phyloP scores from a whole-genome alignment of 1,140 invertebrate species.

The Thrips palmi region DNA sequence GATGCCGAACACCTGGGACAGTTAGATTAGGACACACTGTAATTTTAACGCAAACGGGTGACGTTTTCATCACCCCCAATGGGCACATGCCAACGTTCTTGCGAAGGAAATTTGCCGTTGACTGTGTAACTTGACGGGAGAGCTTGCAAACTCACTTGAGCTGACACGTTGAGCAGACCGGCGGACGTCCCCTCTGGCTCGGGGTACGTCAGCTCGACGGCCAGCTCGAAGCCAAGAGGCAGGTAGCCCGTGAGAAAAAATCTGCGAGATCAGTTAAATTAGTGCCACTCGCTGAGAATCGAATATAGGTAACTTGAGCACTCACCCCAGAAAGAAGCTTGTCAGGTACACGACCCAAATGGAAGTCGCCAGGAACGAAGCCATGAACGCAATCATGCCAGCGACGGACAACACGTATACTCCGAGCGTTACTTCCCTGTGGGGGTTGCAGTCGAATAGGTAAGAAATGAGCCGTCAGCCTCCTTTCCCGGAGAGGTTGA shows the following conservation, averaged over 20 bases:
- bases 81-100: too few species aligned
- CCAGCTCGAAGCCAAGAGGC: constrained; percentile 88
- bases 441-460: too few species aligned
- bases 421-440: constrained; percentile 68
- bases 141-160: too few species aligned
- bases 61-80: too few species aligned
- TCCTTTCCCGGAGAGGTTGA: constrained; percentile 12
- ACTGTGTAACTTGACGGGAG: too few species aligned
- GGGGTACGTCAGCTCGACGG: constrained; percentile 85
- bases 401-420: constrained; percentile 69
- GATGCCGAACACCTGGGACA: constrained; percentile 69
- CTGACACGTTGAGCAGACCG: constrained; percentile 72
- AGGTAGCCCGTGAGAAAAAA: constrained; percentile 96
- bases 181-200: constrained; percentile 82
- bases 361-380: constrained; percentile 45
- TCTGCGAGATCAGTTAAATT: too few species aligned
- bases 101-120: too few species aligned
- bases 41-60: too few species aligned
- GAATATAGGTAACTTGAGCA: too few species aligned
- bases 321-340: constrained; percentile 59
- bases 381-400: constrained; percentile 77
- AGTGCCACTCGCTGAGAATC: too few species aligned
- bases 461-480: too few species aligned
- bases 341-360: constrained; percentile 64
- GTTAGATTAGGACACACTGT: too few species aligned